These are phyloP conservation scores for Trilocha varians DNA, from an alignment of 2,888 invertebrate genomes.

Conservation along the genomic window DNA sequence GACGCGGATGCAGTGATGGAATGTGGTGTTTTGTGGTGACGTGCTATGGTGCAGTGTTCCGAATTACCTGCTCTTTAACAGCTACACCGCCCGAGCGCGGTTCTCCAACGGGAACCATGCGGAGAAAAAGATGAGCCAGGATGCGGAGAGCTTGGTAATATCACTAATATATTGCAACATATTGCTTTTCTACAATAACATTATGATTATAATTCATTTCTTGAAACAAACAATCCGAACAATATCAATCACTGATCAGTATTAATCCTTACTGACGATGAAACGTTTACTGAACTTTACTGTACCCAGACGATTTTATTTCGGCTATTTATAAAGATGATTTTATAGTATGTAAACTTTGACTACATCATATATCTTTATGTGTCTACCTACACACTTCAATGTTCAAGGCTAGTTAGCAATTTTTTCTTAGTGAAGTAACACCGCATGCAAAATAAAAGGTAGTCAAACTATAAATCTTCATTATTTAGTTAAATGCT, in stretches of 20 bases:
- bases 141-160: slow-evolving; percentile 82
- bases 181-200: slow-evolving; percentile 18
- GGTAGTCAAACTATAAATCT: too few species aligned
- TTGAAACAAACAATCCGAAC: too few species aligned
- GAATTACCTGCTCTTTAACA: slow-evolving; percentile 48
- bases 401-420: slow-evolving; percentile 32
- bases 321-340: slow-evolving; percentile 60
- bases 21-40: slow-evolving; percentile 66
- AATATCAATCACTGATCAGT: too few species aligned
- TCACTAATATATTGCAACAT: slow-evolving; percentile 43
- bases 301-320: slow-evolving; percentile 26
- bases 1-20: slow-evolving; percentile 73
- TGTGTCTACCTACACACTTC: slow-evolving; percentile 26
- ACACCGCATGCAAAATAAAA: too few species aligned
- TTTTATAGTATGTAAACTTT: slow-evolving; percentile 34
- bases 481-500: too few species aligned
- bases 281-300: slow-evolving; percentile 25
- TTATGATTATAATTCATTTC: too few species aligned
- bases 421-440: not conserved
- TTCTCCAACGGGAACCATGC: slow-evolving; percentile 71
- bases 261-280: slow-evolving; percentile 19
- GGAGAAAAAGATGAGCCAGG: slow-evolving; percentile 80
- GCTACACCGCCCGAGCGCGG: slow-evolving; percentile 54
- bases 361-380: slow-evolving; percentile 20
- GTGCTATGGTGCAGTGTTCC: slow-evolving; percentile 54